Evolutionary conservation across 2,797 vertebrate genomes (phyloP).

Genomic region (Falco peregrinus): DNA sequence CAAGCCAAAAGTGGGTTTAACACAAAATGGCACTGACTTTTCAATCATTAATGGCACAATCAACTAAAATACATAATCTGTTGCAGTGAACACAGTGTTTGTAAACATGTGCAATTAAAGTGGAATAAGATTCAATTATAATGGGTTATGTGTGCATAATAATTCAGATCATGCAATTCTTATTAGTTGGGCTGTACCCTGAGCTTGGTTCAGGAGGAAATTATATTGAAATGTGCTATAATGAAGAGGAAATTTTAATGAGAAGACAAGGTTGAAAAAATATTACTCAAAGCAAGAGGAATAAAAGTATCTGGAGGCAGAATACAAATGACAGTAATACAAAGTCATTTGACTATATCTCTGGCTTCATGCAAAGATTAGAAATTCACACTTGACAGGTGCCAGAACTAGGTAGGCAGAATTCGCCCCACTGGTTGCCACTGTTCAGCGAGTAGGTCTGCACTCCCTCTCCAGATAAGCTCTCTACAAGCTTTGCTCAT

Average conservation of each 20-base stretch:
- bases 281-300: constrained; percentile 51
- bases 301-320: constrained; percentile 19
- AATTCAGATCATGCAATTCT: constrained; percentile 52
- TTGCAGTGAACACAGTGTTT: constrained; percentile 39
- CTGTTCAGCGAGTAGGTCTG: not conserved
- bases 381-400: not conserved
- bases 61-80: constrained; percentile 54
- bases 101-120: constrained; percentile 67
- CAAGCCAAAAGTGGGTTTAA: constrained; percentile 17
- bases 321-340: constrained; percentile 49
- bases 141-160: constrained; percentile 53
- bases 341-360: constrained; percentile 10
- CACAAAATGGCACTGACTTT: constrained; percentile 48
- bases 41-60: constrained; percentile 68
- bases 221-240: constrained; percentile 46
- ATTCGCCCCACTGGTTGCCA: not conserved
- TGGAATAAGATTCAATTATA: constrained; percentile 62
- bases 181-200: constrained; percentile 57
- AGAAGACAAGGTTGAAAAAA: constrained; percentile 64
- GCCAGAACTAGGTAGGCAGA: not conserved
- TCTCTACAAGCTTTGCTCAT: not conserved
- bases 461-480: not conserved
- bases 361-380: not conserved
- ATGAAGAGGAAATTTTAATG: constrained; percentile 65
- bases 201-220: constrained; percentile 11